Conservation (phyloP, 2,888 invertebrate species). For the Rhagonycha lutea region DNA sequence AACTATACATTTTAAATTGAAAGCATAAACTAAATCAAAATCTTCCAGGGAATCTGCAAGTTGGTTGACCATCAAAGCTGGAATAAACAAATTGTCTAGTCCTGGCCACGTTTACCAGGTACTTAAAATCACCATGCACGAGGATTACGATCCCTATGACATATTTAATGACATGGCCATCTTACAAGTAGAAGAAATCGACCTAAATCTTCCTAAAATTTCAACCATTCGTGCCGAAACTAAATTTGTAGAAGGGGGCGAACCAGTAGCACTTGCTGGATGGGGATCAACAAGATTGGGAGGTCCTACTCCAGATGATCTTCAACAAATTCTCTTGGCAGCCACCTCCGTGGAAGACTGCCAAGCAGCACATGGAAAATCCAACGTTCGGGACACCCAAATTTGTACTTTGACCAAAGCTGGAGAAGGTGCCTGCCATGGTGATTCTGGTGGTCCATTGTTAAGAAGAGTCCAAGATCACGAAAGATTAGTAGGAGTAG, state of each 20-base stretch:
- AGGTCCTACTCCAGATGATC: slow-evolving; percentile 58
- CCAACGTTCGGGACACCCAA: slow-evolving; percentile 55
- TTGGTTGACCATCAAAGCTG: too few species aligned
- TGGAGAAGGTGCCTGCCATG: slow-evolving; percentile 64
- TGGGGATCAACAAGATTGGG: slow-evolving; percentile 7
- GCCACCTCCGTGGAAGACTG: slow-evolving; percentile 59
- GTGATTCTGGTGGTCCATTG: slow-evolving; percentile 61
- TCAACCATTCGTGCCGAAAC: too few species aligned
- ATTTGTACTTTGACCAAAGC: slow-evolving; percentile 63
- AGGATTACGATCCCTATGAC: too few species aligned
- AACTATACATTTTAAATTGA: not conserved
- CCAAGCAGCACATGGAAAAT: slow-evolving; percentile 20
- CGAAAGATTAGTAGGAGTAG: not conserved
- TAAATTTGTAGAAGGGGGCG: too few species aligned
- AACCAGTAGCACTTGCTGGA: too few species aligned
- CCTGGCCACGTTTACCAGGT: too few species aligned
- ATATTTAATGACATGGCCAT: too few species aligned
- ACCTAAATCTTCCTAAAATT: slow-evolving; percentile 10
- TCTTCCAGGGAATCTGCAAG: too few species aligned
- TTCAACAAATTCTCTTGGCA: slow-evolving; percentile 60
- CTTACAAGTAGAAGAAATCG: slow-evolving; percentile 6
- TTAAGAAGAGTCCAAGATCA: slow-evolving; percentile 49
- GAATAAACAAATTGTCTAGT: too few species aligned
- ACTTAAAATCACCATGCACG: too few species aligned
- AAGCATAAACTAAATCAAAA: too few species aligned